Evolutionary conservation across 2,888 invertebrate genomes (phyloP).

Genomic region (Platycnemis pennipes): DNA sequence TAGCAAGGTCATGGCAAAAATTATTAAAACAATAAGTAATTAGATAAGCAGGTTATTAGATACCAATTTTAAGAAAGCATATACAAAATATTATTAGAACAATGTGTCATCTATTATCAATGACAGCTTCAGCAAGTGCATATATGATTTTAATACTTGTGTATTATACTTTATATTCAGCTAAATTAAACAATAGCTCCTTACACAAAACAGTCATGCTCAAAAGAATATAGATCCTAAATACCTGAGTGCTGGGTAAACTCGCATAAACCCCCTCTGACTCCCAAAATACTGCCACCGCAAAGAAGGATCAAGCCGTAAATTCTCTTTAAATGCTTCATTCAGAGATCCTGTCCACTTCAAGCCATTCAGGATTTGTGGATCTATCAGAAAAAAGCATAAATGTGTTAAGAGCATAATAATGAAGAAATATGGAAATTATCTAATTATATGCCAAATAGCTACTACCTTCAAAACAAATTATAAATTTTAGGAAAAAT

Average conservation of each 20-base stretch:
- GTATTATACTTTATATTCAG: no score
- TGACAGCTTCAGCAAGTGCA: no score
- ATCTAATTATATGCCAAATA: no score
- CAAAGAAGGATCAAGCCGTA: constrained; percentile 77
- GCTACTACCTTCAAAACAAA: no score
- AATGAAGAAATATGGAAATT: no score
- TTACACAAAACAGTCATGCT: not conserved
- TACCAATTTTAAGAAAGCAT: no score
- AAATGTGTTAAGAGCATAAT: not conserved
- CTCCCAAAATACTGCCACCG: constrained; percentile 80
- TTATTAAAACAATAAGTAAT: no score
- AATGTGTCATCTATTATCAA: no score
- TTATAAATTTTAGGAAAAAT: not conserved
- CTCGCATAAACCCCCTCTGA: constrained; percentile 78
- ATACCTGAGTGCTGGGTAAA: constrained; percentile 77
- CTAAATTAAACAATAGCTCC: not conserved
- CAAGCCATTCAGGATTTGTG: constrained; percentile 79
- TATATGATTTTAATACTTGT: no score
- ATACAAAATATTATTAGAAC: no score
- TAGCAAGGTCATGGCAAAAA: no score
- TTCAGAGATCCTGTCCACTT: constrained; percentile 78
- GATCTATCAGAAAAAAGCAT: constrained; percentile 75
- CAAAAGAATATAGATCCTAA: constrained; percentile 44
- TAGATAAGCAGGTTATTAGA: no score
- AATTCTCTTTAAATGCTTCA: constrained; percentile 77